These are phyloP conservation scores for Uria aalge DNA, from an alignment of 2,113 vertebrate genomes.

Conservation along the genomic window DNA sequence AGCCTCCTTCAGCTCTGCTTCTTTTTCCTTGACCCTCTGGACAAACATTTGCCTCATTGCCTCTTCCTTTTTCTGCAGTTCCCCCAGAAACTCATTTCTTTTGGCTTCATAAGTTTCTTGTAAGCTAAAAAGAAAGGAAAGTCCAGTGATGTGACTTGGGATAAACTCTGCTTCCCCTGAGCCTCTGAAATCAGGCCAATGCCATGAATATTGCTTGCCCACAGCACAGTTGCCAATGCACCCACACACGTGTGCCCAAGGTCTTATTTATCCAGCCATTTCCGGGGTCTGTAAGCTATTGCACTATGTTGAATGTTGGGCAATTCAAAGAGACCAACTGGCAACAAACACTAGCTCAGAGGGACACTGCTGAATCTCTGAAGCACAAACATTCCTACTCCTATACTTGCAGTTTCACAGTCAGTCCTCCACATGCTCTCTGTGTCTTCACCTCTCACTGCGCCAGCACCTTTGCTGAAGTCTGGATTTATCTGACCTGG, in stretches of 20 bases:
- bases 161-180: neutral
- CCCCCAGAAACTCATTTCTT: conserved; percentile 96
- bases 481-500: neutral
- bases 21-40: conserved; percentile 98
- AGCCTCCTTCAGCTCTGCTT: conserved; percentile 95
- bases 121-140: conserved; percentile 74
- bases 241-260: neutral
- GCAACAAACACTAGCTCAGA: neutral
- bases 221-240: neutral
- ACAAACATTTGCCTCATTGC: conserved; percentile 99
- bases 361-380: neutral
- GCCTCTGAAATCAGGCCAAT: neutral
- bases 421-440: neutral
- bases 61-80: conserved; percentile 98
- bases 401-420: neutral
- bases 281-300: neutral
- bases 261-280: neutral
- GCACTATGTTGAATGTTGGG: neutral
- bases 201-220: neutral
- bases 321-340: neutral
- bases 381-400: neutral
- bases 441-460: neutral
- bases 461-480: neutral
- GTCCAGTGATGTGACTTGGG: neutral
- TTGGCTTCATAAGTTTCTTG: conserved; percentile 98